These are phyloP conservation scores for Drepanosiphum platanoidis DNA, from an alignment of 2,888 invertebrate genomes.

Conservation along the genomic window DNA sequence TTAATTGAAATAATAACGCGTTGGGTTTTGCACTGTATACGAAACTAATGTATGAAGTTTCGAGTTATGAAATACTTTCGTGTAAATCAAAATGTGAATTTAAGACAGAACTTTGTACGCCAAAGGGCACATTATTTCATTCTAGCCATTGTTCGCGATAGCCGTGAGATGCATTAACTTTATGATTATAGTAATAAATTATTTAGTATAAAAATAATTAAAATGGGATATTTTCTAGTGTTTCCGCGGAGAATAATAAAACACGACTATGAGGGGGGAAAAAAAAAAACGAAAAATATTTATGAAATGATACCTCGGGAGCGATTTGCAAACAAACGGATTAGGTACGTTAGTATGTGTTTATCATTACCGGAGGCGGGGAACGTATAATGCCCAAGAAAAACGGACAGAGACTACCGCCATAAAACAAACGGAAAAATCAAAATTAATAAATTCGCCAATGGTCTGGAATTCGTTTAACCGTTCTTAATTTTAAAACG, in stretches of 20 bases:
- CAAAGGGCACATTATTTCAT: background rate
- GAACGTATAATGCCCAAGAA: too few relatives aligned
- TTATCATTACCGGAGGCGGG: too few relatives aligned
- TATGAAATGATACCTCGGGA: background rate
- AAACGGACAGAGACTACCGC: too few relatives aligned
- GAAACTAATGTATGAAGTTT: constrained; percentile 4
- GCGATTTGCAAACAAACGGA: background rate
- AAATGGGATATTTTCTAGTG: background rate
- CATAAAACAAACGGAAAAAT: too few relatives aligned
- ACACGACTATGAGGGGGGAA: background rate
- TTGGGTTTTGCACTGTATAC: background rate
- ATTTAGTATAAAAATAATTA: background rate
- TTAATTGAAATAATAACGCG: background rate
- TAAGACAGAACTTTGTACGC: background rate
- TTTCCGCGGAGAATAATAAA: background rate
- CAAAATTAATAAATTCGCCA: too few relatives aligned
- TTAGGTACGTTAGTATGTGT: background rate
- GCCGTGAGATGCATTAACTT: background rate
- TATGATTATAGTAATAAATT: background rate
- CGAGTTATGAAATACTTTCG: background rate
- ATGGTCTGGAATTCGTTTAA: too few relatives aligned
- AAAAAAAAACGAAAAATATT: background rate
- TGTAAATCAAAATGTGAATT: constrained; percentile 4
- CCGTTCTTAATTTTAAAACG: too few relatives aligned
- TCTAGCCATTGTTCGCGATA: background rate